Percentiles rank a stretch among this genome's conserved stretches.
Evolutionary conservation across 2,113 vertebrate genomes (phyloP).

Genomic region (Neolamprologus toae): DNA sequence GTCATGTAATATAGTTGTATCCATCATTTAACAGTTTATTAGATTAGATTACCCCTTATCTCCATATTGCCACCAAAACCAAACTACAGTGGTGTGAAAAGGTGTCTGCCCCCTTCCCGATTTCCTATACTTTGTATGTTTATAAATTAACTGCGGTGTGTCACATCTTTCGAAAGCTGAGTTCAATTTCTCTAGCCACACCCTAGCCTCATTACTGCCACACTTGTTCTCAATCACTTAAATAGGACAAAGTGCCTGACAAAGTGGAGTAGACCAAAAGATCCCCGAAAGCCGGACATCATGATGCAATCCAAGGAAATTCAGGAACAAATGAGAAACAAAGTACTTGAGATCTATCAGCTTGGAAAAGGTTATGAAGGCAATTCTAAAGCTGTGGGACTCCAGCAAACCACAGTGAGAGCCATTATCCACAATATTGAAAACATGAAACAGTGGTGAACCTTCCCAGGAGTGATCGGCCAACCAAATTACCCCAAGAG

Average conservation of each 20-base stretch:
- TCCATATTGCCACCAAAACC: background rate
- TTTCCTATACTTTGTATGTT: background rate
- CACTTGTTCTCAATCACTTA: background rate
- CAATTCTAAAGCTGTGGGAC: background rate
- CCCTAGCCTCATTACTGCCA: background rate
- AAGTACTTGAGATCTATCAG: background rate
- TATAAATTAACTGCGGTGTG: background rate
- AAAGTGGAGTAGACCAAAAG: background rate
- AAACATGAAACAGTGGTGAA: background rate
- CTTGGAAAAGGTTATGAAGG: background rate
- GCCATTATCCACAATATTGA: background rate
- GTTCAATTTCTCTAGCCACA: background rate
- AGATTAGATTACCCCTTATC: background rate
- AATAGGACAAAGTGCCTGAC: background rate
- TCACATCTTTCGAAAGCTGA: background rate
- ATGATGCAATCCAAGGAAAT: background rate
- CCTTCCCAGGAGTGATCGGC: background rate
- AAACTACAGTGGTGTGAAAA: background rate
- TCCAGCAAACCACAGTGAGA: background rate
- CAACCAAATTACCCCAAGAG: background rate
- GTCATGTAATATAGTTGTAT: background rate
- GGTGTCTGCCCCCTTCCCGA: accelerated
- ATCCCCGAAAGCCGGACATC: accelerated
- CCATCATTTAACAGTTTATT: background rate
- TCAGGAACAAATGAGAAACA: background rate